Base-by-base conservation (phyloP, 2,888 invertebrate genomes). In the Crematogaster levior region DNA sequence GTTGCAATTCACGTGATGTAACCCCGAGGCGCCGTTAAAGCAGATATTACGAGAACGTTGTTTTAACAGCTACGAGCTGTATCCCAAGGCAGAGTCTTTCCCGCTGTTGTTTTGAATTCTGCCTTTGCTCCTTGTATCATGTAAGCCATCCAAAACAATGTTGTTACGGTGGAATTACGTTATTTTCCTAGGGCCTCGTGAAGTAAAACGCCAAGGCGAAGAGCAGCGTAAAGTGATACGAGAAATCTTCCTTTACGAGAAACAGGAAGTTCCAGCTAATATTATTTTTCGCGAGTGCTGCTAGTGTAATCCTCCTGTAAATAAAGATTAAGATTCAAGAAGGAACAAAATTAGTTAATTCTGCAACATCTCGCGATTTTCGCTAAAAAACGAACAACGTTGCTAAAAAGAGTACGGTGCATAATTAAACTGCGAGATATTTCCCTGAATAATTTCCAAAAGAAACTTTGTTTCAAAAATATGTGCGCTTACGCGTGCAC, bases 11-110 rank as follows among this genome's bases (percentile, higher is more conserved):
- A 27, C 53, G 40, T 40, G 40, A 53, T 53, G 61, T 53, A 77
- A 61, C 53, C 81, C 43, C 53, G 53, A 81, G 81, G 81, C 77
- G 53, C 53, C 53, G 63, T 81, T 81, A 81, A 63, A 77, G 81
- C 51, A 53, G 81, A 81, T 81, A 75, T 75, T 61, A 61, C 46
- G 68, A 37, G 66, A 77, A 68, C 53, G 77, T 79, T 79, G 56
- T 79, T 68, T 79, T 68, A 79, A 68, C 77, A 12, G 21, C 53
- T 30, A 43, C 21, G 53, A 53, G 66, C 40, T 37, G 53, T 53
- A 61, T 53, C 40, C 75, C 53, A 66, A 65, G 30, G 66, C 51
- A 40, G 21, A 53, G 30, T 5, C 40, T 21, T 24, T 27, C 30
- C 30, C 53, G 40, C 37, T 40, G 66, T 63, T 40, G 43, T 53